Percentiles rank a stretch among this genome's conserved stretches.
These are phyloP conservation scores for Hippocampus zosterae DNA, from an alignment of 2,113 vertebrate species.

Conservation along the genomic window DNA sequence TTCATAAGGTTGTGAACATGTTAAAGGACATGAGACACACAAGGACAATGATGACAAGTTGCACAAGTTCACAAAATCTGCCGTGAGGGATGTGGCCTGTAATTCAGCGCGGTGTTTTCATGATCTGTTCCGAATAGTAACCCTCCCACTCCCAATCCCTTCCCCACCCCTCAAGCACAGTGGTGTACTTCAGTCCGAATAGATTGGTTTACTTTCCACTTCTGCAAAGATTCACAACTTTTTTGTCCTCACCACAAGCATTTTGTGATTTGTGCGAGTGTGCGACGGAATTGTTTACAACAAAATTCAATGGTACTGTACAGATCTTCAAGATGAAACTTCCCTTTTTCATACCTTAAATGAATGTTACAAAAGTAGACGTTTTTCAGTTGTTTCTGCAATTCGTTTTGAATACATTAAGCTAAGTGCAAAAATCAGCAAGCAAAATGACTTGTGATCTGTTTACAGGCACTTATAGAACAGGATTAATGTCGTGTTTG, in stretches of 20 bases:
- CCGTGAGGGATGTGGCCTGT: neutral
- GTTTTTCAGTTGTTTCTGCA: constrained; percentile 23
- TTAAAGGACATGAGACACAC: constrained; percentile 35
- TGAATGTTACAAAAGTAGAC: constrained; percentile 14
- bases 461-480: constrained; percentile 20
- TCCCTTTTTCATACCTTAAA: constrained; percentile 43
- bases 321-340: constrained; percentile 37
- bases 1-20: constrained; percentile 44
- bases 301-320: constrained; percentile 46
- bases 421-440: neutral
- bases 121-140: constrained; percentile 1
- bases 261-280: neutral
- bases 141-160: neutral
- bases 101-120: constrained; percentile 22
- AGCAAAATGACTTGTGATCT: neutral
- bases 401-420: constrained; percentile 3
- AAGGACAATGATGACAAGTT: constrained; percentile 16
- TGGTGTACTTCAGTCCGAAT: neutral
- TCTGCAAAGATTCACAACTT: neutral
- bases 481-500: neutral
- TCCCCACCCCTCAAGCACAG: neutral
- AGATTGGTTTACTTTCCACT: neutral
- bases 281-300: constrained; percentile 55
- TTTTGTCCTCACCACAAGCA: neutral
- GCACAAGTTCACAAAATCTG: constrained; percentile 5